Evolutionary conservation across 2,888 invertebrate genomes (phyloP).

Genomic region (Tetragnatha montana): DNA sequence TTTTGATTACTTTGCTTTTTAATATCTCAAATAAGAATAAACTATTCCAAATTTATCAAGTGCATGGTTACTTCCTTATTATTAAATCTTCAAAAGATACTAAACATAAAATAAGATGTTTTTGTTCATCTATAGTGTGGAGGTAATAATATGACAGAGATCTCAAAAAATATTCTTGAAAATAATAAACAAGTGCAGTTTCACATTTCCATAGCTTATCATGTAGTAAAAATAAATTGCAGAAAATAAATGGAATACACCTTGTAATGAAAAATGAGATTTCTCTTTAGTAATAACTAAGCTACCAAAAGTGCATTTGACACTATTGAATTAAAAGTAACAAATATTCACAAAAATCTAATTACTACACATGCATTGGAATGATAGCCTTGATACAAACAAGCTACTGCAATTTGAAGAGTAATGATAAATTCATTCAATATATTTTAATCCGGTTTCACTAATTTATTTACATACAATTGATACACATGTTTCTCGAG

Average conservation of each 20-base stretch:
- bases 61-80: no score
- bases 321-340: neutral
- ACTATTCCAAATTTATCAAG: no score
- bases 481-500: neutral
- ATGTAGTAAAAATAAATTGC: neutral
- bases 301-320: neutral
- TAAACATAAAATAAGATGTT: no score
- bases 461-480: neutral
- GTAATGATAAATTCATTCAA: neutral
- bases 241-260: slow-evolving; percentile 47
- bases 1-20: no score
- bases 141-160: no score
- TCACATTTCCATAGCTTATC: slow-evolving; percentile 59
- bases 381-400: neutral
- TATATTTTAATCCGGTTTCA: neutral
- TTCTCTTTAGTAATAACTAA: neutral
- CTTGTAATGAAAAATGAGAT: neutral
- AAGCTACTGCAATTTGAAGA: neutral
- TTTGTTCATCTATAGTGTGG: no score
- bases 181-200: slow-evolving; percentile 55
- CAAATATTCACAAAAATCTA: neutral
- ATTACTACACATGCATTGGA: neutral
- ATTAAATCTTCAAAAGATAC: no score
- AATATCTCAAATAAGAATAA: no score
- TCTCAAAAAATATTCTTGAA: no score